phyloP scores from a whole-genome alignment of 1,140 invertebrate species.

The Calliphora vicina region DNA sequence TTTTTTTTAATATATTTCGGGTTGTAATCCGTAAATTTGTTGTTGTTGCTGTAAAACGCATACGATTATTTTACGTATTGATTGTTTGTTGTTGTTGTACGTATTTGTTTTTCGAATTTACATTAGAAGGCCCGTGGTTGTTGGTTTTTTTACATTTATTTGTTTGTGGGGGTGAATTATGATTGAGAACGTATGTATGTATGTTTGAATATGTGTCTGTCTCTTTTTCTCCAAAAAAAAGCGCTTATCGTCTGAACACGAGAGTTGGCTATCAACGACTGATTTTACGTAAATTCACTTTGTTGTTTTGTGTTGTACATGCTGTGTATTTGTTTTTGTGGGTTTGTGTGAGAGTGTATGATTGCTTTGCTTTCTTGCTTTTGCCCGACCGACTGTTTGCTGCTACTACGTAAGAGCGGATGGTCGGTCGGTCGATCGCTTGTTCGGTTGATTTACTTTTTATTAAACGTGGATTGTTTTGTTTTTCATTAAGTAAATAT shows the following conservation, averaged over 20 bases:
- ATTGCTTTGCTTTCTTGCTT: not conserved
- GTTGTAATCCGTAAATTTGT: not conserved
- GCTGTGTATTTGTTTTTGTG: conserved; percentile 13
- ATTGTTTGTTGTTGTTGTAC: not conserved
- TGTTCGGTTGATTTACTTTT: not conserved
- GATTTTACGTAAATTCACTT: conserved; percentile 39
- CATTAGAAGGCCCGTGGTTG: not conserved
- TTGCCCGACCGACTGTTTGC: not conserved
- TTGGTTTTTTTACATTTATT: not conserved
- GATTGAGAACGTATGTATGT: not conserved
- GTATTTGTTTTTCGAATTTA: too few relatives aligned
- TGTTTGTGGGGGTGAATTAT: not conserved
- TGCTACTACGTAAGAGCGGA: conserved; percentile 24
- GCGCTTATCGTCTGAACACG: conserved; percentile 60
- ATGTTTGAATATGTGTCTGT: not conserved
- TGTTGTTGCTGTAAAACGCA: not conserved
- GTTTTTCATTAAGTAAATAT: not conserved
- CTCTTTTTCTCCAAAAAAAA: conserved; percentile 41
- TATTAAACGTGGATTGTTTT: not conserved
- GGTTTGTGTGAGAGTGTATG: not conserved
- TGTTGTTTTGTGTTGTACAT: conserved; percentile 36
- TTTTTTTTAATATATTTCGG: not conserved
- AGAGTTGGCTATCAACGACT: conserved; percentile 59
- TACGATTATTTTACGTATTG: not conserved
- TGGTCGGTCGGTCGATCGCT: too few relatives aligned